Evolutionary conservation across 2,113 vertebrate genomes (phyloP), one percentile per base, ranked within the genome.

Genomic region (Triplophysa tibetana): DNA sequence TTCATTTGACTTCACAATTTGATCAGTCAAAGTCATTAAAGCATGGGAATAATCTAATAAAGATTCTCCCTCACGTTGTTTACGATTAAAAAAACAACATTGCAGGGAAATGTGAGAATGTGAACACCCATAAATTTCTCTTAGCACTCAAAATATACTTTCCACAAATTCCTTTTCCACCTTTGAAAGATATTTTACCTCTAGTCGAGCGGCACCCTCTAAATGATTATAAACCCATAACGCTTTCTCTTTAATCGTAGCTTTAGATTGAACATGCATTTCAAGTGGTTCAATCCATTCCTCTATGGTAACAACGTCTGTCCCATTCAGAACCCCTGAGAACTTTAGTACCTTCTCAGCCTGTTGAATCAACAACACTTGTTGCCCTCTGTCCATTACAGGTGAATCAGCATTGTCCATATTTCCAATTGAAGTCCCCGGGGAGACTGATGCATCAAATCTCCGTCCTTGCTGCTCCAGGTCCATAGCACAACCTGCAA

Each of bases 331-430:
- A 63, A 1, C 26, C 13, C 24, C 61, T 62, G 60, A 62, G 24
- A 62, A 62, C 60, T 62, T 62, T 29, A 23, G 61, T 63, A 63
- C 24, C 23, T 26, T 62, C 60, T 61, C 60, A 61, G 60, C 24
- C 12, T 62, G 60, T 62, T 62, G 60, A 63, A 63, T 29, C 13
- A 63, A 63, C 61, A 63, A 23, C 60, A 62, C 60, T 62, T 62
- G 60, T 24, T 12, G 13, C 24, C 23, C 60, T 60, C 60, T 61
- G n/a, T 62, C 60, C 11, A 13, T 45, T 45, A 45, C 43, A 45
- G 43, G 6, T 45, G 43, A 45, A 45, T 7, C 7, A 7, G 11
- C 43, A 45, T 11, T 45, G 6, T 45, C 43, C 43, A 45, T 11
- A 45, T 11, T 45, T 8, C 43, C 11, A 45, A 1, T 45, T 7